phyloP scores from a whole-genome alignment of 2,113 vertebrate genomes.

The Chrysemys picta region DNA sequence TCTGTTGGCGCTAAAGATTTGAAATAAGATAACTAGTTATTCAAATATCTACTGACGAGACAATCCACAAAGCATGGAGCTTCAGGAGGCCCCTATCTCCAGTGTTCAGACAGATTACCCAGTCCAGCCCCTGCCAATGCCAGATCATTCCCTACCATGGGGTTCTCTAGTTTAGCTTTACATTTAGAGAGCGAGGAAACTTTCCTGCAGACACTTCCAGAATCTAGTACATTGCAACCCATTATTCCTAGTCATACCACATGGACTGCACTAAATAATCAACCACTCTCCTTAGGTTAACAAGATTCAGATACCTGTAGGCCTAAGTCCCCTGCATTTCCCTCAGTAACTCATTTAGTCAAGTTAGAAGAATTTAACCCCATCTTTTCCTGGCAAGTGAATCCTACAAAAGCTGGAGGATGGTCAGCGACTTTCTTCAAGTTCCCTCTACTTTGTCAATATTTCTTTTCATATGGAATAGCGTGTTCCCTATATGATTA shows the following conservation, averaged over 20 bases:
- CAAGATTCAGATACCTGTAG: not conserved
- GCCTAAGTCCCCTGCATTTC: too few relatives aligned
- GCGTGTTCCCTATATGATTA: not conserved
- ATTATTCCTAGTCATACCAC: not conserved
- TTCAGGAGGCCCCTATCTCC: not conserved
- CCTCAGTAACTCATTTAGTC: not conserved
- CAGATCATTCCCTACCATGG: not conserved
- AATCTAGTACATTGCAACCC: not conserved
- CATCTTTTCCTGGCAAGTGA: not conserved
- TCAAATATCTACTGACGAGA: not conserved
- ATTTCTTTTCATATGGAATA: not conserved
- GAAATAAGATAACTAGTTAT: constrained; percentile 28
- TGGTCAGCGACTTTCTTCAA: not conserved
- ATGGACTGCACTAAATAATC: not conserved
- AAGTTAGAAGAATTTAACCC: not conserved
- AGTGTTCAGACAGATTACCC: not conserved
- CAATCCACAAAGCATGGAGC: not conserved
- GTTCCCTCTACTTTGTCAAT: not conserved
- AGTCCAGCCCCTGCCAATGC: not conserved
- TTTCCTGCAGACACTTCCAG: not conserved
- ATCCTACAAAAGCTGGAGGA: not conserved
- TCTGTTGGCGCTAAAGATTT: constrained; percentile 90
- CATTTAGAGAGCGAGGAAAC: not conserved
- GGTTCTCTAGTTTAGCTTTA: not conserved
- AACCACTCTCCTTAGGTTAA: not conserved